Evolutionary conservation across 2,797 vertebrate species (phyloP).

Genomic region (Emydoidea blandingii): DNA sequence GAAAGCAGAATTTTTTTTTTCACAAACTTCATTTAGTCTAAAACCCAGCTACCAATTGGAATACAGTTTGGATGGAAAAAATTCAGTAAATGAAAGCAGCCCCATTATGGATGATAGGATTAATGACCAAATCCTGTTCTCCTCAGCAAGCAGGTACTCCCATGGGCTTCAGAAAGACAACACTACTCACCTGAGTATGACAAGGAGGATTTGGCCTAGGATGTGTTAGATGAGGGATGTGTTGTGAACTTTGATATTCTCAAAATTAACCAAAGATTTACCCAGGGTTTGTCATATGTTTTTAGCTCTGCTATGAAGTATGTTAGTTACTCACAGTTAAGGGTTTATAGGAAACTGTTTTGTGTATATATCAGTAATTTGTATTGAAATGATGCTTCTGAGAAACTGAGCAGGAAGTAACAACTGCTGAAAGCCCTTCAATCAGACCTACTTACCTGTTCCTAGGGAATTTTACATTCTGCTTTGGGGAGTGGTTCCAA

Average conservation of each 20-base stretch:
- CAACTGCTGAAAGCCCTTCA: accelerated
- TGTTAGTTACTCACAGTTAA: neutral
- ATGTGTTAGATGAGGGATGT: neutral
- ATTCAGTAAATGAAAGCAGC: neutral
- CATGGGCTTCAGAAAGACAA: neutral
- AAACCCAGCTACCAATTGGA: neutral
- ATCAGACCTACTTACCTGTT: accelerated
- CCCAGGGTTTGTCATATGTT: accelerated
- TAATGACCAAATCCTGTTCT: neutral
- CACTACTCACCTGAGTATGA: neutral
- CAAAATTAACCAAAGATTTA: neutral
- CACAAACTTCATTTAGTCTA: too few species aligned
- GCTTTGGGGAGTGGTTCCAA: neutral
- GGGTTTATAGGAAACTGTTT: neutral
- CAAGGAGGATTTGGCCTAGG: neutral
- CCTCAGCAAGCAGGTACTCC: accelerated
- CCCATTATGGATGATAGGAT: neutral
- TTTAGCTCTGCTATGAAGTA: neutral
- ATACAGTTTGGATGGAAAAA: neutral
- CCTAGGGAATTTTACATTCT: neutral
- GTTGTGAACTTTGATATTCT: neutral
- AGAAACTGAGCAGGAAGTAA: neutral
- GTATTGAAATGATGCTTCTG: neutral
- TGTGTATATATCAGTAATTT: neutral
- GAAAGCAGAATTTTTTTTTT: neutral